These are phyloP conservation scores for Aythya baeri DNA, from an alignment of 2,113 vertebrate genomes.

Conservation along the genomic window DNA sequence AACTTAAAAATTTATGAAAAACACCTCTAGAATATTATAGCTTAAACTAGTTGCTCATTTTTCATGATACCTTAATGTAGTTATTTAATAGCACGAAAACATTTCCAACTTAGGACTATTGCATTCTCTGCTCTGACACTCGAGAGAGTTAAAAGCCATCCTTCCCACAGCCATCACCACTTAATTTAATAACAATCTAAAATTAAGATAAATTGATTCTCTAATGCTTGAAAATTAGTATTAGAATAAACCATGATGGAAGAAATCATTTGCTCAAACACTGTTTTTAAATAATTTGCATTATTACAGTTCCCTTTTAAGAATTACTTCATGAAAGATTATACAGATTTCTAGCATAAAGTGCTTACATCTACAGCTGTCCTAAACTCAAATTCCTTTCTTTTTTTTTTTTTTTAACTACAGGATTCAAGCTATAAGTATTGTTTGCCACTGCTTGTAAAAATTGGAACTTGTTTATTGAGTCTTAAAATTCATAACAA, in stretches of 20 bases:
- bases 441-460: neutral
- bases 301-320: neutral
- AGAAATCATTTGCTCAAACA: conserved; percentile 25
- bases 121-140: conserved; percentile 2
- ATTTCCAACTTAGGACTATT: conserved; percentile 12
- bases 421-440: neutral
- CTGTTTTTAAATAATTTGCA: neutral
- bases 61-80: neutral
- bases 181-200: conserved; percentile 57
- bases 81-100: conserved; percentile 22
- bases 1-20: conserved; percentile 5
- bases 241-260: neutral
- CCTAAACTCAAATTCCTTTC: neutral
- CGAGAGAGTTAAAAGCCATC: conserved; percentile 35
- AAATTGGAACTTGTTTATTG: neutral
- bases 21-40: conserved; percentile 21
- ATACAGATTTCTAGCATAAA: neutral
- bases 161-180: conserved; percentile 2
- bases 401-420: neutral
- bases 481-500: neutral
- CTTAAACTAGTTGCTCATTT: conserved; percentile 25
- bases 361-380: neutral
- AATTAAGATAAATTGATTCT: conserved; percentile 42
- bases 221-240: conserved; percentile 6
- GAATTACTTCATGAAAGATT: neutral